These are phyloP conservation scores for Drosophila cognata DNA, from an alignment of 2,888 invertebrate species.

Conservation along the genomic window DNA sequence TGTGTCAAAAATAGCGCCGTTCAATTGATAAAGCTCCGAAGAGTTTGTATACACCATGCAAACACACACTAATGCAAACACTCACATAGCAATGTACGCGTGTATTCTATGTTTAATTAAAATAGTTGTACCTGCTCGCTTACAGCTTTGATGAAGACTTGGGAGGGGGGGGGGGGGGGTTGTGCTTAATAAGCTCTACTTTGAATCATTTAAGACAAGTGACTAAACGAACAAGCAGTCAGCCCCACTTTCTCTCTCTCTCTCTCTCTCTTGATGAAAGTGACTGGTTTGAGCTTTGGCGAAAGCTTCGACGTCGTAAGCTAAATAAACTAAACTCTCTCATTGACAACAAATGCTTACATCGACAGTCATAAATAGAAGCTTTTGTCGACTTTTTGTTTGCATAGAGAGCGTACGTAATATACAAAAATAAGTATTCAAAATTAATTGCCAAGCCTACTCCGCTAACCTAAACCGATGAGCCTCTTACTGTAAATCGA, in stretches of 20 bases:
- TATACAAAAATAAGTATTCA: background rate
- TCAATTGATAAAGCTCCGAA: constrained; percentile 70
- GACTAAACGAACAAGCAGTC: background rate
- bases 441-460: background rate
- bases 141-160: constrained; percentile 1
- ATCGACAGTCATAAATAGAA: constrained; percentile 1
- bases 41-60: constrained; percentile 42
- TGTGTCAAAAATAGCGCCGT: constrained; percentile 30
- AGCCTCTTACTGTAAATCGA: background rate
- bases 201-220: constrained; percentile 9
- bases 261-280: background rate
- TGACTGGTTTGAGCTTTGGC: constrained; percentile 23
- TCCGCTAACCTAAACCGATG: background rate
- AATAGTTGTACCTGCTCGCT: background rate
- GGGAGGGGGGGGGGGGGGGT: background rate
- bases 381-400: background rate
- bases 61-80: constrained; percentile 1
- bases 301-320: constrained; percentile 30
- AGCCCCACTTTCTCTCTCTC: background rate
- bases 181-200: constrained; percentile 19
- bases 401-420: background rate
- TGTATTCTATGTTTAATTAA: constrained; percentile 20
- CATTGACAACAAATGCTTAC: constrained; percentile 9
- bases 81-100: background rate
- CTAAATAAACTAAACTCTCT: constrained; percentile 26